A percentile compares a stretch with the other conserved stretches of the same genome.
Conservation (phyloP, 2,888 invertebrate genomes). For the Rhagium mordax region DNA sequence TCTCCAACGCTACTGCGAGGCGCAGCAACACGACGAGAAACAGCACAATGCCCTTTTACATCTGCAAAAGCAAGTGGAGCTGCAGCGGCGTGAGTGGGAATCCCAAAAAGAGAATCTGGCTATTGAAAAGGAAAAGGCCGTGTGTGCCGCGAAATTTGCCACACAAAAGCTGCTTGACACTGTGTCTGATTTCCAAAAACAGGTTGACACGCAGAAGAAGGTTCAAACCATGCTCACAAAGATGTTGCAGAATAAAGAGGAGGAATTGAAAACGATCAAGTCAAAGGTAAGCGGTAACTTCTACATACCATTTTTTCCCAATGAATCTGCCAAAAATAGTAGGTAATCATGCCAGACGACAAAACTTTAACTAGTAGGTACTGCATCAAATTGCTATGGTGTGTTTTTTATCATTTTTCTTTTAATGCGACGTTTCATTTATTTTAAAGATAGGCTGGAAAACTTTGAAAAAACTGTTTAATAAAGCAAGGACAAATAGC, state of each 20-base stretch:
- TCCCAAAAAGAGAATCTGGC: constrained; percentile 49
- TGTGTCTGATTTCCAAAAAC: constrained; percentile 63
- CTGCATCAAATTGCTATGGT: too few species aligned
- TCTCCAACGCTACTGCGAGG: constrained; percentile 45
- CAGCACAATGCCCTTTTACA: constrained; percentile 45
- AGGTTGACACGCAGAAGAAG: constrained; percentile 61
- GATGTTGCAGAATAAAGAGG: constrained; percentile 63
- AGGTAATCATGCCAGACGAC: too few species aligned
- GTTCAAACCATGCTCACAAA: constrained; percentile 61
- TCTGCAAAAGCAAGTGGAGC: constrained; percentile 49
- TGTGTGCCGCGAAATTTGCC: constrained; percentile 64
- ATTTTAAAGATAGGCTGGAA: too few species aligned
- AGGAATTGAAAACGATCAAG: constrained; percentile 51
- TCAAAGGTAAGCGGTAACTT: constrained; percentile 52
- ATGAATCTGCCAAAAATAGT: too few species aligned
- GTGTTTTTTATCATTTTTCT: too few species aligned
- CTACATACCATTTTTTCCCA: too few species aligned
- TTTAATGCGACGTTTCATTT: too few species aligned
- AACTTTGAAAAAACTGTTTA: too few species aligned
- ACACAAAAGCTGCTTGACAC: constrained; percentile 64
- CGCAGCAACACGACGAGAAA: constrained; percentile 43
- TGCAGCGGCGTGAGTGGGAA: constrained; percentile 54
- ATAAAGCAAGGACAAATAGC: too few species aligned
- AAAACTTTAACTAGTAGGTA: too few species aligned
- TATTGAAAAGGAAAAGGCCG: constrained; percentile 62